Base-by-base conservation (phyloP, 1,140 invertebrate genomes). In the Grapholita molesta region DNA sequence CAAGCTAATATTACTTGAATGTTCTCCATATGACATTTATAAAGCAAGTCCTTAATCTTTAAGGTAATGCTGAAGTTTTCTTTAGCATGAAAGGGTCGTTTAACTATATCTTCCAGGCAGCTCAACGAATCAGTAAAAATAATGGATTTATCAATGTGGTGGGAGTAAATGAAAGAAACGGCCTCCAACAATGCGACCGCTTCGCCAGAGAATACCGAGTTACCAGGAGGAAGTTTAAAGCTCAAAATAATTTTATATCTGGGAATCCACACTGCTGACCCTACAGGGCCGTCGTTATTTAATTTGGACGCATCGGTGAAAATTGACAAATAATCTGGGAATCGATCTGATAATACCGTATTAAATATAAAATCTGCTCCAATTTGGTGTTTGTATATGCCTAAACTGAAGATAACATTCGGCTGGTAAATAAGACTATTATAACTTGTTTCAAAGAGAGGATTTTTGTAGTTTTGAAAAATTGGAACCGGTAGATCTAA, bases 241-340 rank as follows among this genome's bases (percentile, higher is more conserved):
- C 23, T 38, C 12, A 66, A 25, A 8, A 38, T 42, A n/a, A 24
- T 18, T 25, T 25, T 38, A 48, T 8, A 35, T 8, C 6, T n/a
- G 7, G 32, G 64, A 12, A 42, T 42, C 33, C 3, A 66, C 7
- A 66, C 23, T 21, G 64, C 32, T 1, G 38, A 9, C 21, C 64
- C 64, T 18, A 66, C 64, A 2, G 3, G 12, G 21, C 33, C 35
- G 2, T 24, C 15, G 3, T 35, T 33, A 12, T 11, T 12, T 9
- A 66, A n/a, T 42, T 66, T 66, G 21, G 64, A 66, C 33, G 32
- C 64, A 38, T 66, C 64, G 5, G 64, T 66, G 38, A 21, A 66
- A 18, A 66, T 64, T 2, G 24, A 38, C 28, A 28, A 28, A 28
- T 28, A 6, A 28, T 28, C 28, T 28, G 28, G 28, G 6, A 3